These are phyloP conservation scores for Nyctibius grandis DNA, from an alignment of 2,797 vertebrate genomes.

Conservation along the genomic window DNA sequence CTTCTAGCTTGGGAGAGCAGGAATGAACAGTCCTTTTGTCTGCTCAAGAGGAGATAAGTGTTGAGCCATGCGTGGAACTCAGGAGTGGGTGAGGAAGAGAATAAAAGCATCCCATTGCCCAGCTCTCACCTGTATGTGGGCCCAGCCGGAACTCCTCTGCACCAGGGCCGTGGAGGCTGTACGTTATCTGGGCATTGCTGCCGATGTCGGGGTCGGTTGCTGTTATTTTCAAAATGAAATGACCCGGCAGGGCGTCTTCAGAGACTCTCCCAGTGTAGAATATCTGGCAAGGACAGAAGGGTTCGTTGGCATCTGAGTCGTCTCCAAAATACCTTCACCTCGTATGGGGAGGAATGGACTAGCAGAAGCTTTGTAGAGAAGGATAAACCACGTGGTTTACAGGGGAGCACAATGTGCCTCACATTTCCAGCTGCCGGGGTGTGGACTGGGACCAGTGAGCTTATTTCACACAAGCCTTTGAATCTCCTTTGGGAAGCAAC, in stretches of 20 bases:
- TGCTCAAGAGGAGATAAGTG: background rate
- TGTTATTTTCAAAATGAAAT: constrained; percentile 86
- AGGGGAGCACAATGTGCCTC: background rate
- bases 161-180: constrained; percentile 87
- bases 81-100: background rate
- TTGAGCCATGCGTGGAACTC: fast-evolving
- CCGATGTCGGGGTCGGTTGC: constrained; percentile 87
- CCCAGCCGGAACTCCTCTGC: constrained; percentile 90
- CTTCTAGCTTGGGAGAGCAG: background rate
- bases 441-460: constrained; percentile 8
- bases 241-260: constrained; percentile 83
- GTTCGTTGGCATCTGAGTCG: background rate
- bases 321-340: background rate
- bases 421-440: background rate
- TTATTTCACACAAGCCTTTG: constrained; percentile 27
- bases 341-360: fast-evolving
- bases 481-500: constrained; percentile 47
- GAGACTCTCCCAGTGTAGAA: constrained; percentile 86
- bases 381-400: background rate
- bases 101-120: background rate
- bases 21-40: background rate
- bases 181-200: constrained; percentile 89
- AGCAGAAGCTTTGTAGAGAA: background rate
- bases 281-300: constrained; percentile 74
- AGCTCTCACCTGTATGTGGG: constrained; percentile 83